Conservation (phyloP, 2,888 invertebrate species). For the Aelia acuminata region DNA sequence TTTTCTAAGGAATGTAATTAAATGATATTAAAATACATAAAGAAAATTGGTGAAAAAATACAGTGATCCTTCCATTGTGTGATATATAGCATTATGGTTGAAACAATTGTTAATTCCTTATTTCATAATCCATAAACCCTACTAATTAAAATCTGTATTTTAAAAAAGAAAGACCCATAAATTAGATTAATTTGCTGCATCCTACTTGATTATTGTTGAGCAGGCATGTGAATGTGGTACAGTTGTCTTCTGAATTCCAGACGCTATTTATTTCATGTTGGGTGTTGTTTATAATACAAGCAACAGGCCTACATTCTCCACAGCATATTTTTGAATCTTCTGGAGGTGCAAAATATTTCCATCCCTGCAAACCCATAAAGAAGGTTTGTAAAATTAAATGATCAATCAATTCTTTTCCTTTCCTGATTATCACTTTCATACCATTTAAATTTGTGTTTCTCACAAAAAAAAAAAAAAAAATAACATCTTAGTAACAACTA, state of each 20-base stretch:
- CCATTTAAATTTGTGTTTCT: too few relatives aligned
- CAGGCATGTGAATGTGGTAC: conserved; percentile 75
- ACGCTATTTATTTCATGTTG: conserved; percentile 72
- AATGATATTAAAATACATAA: too few relatives aligned
- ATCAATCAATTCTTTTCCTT: neutral
- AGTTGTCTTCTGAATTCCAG: conserved; percentile 77
- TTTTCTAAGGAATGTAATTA: too few relatives aligned
- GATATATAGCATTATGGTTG: too few relatives aligned
- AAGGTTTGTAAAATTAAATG: neutral
- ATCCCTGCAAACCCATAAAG: conserved; percentile 71
- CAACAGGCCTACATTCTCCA: conserved; percentile 76
- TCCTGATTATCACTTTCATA: neutral
- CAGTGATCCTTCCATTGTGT: too few relatives aligned
- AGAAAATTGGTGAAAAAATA: too few relatives aligned
- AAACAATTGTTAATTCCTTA: too few relatives aligned
- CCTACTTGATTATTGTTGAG: conserved; percentile 67
- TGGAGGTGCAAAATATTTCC: conserved; percentile 72
- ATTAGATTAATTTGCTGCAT: neutral
- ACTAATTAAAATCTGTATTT: too few relatives aligned
- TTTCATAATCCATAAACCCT: too few relatives aligned
- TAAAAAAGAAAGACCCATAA: too few relatives aligned
- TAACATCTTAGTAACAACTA: neutral
- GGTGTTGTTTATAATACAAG: conserved; percentile 74
- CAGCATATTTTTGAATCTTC: conserved; percentile 74
- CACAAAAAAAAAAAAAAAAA: neutral